These are phyloP conservation scores for Anolis sagrei DNA, from an alignment of 2,113 vertebrate species.

Conservation along the genomic window DNA sequence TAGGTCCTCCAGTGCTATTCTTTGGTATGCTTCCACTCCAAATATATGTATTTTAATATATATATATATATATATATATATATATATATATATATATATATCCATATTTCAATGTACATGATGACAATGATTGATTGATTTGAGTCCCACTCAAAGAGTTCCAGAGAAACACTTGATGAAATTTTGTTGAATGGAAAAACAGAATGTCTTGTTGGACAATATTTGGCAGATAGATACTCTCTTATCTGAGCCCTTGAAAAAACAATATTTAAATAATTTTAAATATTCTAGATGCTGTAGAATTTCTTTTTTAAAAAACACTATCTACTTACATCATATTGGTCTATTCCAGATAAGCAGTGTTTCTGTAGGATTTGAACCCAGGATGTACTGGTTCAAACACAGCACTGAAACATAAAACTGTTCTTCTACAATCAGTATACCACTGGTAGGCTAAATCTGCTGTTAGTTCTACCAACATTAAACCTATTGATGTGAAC, in stretches of 20 bases:
- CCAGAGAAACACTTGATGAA: background rate
- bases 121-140: background rate
- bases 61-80: too few species aligned
- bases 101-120: background rate
- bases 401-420: background rate
- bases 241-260: background rate
- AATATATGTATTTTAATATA: too few species aligned
- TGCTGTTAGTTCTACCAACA: too few species aligned
- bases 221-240: background rate
- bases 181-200: background rate
- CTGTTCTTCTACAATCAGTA: too few species aligned
- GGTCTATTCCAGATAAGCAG: background rate
- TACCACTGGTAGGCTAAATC: too few species aligned
- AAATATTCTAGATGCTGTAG: background rate
- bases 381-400: background rate
- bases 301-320: background rate
- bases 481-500: too few species aligned
- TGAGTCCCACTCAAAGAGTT: background rate
- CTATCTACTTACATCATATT: background rate
- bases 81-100: too few species aligned
- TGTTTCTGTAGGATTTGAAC: background rate
- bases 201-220: background rate
- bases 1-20: too few species aligned
- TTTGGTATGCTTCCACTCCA: too few species aligned
- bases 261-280: background rate